Base-by-base conservation (phyloP, 2,888 invertebrate species). In the Pyrrhosoma nymphula region DNA sequence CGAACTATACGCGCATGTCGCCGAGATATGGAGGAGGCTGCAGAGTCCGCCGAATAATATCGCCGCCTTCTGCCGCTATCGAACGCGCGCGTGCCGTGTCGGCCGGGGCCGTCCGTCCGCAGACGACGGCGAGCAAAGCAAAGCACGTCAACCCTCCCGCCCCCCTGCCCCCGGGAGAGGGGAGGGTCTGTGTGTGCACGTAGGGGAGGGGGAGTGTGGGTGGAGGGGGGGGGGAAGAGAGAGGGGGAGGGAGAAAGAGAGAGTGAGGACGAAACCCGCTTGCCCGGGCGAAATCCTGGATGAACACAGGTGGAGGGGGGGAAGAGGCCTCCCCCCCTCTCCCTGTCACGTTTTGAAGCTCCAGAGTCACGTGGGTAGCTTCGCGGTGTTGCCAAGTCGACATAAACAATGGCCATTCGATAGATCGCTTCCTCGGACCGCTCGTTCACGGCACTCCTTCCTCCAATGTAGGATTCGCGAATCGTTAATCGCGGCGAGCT, bases 31-130 rank as follows among this genome's bases (percentile, higher is more conserved):
- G 82, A 82, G 35, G 82, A 8, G 4, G 69, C 69, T n/a, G n/a
- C n/a, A n/a, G n/a, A 69, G 69, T 26, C 26, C 69, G 69, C 26
- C 26, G 69, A 69, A 69, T 69, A 69, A 69, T 12, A 69, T 82
- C 82, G 69, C 35, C 16, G n/a, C n/a, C 35, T 82, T 35, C 82
- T 82, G 30, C 82, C 82, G 82, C 82, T 82, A 82, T 82, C 82
- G 82, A 82, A 35, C 82, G 82, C 97, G 97, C 16, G 47, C 47
- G 97, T 97, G 97, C 96, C 96, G 95, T 95, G 96, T 95, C 95
- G 95, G 95, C 96, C 96, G 95, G 97, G 97, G 97, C 97, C 97
- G 47, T 47, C 47, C 97, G 47, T 47, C 47, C 47, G 47, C 47
- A 2, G 47, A 47, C 47, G 47, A 47, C 47, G 47, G 47, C 8